These are phyloP conservation scores for Eurytemora carolleeae DNA, from an alignment of 1,140 invertebrate species.

Conservation along the genomic window DNA sequence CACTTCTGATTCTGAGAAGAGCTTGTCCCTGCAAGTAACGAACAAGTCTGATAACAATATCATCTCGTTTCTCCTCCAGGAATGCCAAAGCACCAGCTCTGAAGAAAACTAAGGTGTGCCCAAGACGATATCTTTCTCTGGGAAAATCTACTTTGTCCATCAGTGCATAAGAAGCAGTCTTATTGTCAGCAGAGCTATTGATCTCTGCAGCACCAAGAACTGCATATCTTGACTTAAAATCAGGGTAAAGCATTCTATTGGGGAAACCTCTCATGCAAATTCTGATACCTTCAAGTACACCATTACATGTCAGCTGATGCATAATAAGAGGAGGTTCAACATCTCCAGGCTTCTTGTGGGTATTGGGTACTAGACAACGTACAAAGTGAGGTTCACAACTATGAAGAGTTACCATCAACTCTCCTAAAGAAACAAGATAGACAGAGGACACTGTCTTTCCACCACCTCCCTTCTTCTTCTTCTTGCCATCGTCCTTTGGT, in stretches of 20 bases:
- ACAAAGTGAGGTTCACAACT: slow-evolving; percentile 42
- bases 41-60: no score
- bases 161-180: slow-evolving; percentile 58
- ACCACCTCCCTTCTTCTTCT: slow-evolving; percentile 32
- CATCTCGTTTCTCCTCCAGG: slow-evolving; percentile 99
- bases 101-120: no score
- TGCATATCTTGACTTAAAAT: slow-evolving; percentile 99
- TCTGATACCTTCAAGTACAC: no score
- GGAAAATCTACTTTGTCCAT: slow-evolving; percentile 58
- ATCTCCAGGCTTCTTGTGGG: no score
- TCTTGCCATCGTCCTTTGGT: slow-evolving; percentile 40
- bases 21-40: slow-evolving; percentile 97
- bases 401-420: slow-evolving; percentile 34
- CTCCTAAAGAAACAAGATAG: slow-evolving; percentile 43
- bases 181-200: slow-evolving; percentile 37
- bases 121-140: no score
- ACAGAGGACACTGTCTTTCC: no score
- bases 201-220: slow-evolving; percentile 67
- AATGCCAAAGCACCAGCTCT: no score
- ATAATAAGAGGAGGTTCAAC: no score
- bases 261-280: no score
- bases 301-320: slow-evolving; percentile 99
- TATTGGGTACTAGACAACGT: slow-evolving; percentile 45
- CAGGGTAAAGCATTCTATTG: no score
- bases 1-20: slow-evolving; percentile 55